phyloP scores from a whole-genome alignment of 92 coral and sea anemone genomes.

The Epizoanthus illoricatus region DNA sequence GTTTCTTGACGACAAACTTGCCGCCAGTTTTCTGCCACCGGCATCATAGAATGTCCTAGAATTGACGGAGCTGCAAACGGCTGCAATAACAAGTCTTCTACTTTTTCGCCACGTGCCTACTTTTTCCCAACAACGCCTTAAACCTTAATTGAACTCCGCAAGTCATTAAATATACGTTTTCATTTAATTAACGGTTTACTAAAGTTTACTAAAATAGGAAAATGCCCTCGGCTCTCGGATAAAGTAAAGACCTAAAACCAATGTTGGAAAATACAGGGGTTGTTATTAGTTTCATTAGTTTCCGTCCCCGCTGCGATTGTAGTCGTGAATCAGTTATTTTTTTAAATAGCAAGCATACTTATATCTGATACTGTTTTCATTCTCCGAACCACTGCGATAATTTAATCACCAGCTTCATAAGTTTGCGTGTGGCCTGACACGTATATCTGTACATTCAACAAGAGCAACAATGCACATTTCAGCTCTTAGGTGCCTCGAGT shows the following conservation, averaged over 20 bases:
- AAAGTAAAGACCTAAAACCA: too few species aligned
- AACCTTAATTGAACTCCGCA: background rate
- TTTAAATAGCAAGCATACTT: background rate
- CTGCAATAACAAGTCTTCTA: background rate
- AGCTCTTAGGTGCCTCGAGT: too few species aligned
- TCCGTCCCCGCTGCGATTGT: background rate
- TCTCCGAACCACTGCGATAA: background rate
- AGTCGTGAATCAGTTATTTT: background rate
- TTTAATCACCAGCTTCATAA: background rate
- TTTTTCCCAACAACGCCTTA: background rate
- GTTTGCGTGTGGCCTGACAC: too few species aligned
- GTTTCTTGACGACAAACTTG: background rate
- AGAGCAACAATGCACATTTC: too few species aligned
- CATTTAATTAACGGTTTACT: background rate
- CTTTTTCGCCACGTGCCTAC: slow-evolving; percentile 1
- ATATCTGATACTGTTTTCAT: background rate
- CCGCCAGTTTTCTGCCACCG: background rate
- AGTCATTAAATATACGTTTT: background rate
- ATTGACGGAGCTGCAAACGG: background rate
- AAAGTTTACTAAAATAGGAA: background rate
- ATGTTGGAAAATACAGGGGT: too few species aligned
- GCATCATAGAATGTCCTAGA: background rate
- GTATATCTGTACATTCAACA: too few species aligned
- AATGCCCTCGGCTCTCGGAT: background rate
- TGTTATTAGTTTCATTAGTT: too few species aligned